These are phyloP conservation scores for Mus minutoides DNA, from an alignment of 2,797 vertebrate genomes.

Conservation along the genomic window DNA sequence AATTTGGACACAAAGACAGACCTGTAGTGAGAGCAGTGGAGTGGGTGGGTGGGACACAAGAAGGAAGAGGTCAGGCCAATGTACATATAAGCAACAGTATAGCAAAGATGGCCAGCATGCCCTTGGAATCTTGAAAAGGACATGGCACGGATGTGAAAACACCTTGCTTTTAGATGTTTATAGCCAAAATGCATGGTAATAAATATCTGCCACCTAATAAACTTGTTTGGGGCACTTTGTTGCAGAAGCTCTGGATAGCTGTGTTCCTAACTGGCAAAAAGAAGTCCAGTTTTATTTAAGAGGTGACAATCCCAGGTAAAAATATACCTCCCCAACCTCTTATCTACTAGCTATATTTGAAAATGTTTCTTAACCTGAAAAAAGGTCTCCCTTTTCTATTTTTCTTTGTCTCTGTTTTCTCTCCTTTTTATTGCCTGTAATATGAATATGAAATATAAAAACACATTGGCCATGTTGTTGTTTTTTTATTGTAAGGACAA, in stretches of 20 bases:
- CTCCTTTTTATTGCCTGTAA: slow-evolving; percentile 21
- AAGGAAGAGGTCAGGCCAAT: background rate
- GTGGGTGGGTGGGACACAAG: background rate
- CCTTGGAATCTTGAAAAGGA: background rate
- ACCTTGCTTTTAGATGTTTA: background rate
- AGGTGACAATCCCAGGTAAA: background rate
- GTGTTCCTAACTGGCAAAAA: background rate
- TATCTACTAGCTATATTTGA: slow-evolving; percentile 1
- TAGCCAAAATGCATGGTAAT: background rate
- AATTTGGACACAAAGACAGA: slow-evolving; percentile 21
- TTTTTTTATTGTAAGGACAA: background rate
- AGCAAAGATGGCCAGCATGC: slow-evolving; percentile 12
- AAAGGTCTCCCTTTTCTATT: background rate
- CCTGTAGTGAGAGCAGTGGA: background rate
- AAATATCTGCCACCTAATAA: background rate
- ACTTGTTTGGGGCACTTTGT: background rate
- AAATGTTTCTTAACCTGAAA: slow-evolving; percentile 30
- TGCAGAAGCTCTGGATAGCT: background rate
- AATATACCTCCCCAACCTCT: background rate
- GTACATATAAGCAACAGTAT: background rate
- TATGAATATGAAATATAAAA: background rate
- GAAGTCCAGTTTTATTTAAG: slow-evolving; percentile 32
- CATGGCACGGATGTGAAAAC: background rate
- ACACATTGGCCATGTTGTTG: background rate
- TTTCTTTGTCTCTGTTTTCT: background rate